Base-by-base conservation (phyloP, 2,113 vertebrate genomes). In the Nycticorax nycticorax region DNA sequence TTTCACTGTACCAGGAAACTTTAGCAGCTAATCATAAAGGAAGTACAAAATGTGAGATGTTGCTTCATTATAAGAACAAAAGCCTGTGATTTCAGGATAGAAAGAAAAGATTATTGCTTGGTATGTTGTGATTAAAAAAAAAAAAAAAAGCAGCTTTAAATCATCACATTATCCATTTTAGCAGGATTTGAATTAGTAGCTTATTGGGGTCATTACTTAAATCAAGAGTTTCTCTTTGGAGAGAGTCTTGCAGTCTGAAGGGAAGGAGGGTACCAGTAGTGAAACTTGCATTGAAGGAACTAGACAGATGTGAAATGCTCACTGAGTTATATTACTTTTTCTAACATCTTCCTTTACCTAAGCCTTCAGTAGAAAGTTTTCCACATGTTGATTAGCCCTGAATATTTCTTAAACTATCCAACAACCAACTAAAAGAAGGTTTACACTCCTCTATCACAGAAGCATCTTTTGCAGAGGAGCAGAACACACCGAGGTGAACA, bases 31-130 rank as follows among this genome's bases (percentile, higher is more conserved):
- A 85, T 92, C 86, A 85, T 77, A 91, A 77, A 93, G 47, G 39
- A 92, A 89, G 69, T 59, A 82, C 27, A 88, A 79, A 96, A 89
- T 66, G 62, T 92, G 87, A 95, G 73, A 82, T 71, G 53, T 90
- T 64, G n/a, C 72, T 92, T 68, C 73, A 88, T 88, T 94, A 57
- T 59, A 64, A 60, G 68, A 93, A 89, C 22, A 96, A 94, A 97
- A 85, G 55, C 67, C n/a, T 85, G 43, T 88, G 82, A 91, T 93
- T 95, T 92, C 19, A 21, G 60, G 48, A 77, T 57, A 67, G 88
- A 93, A 95, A 84, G 24, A 83, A 57, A 82, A 79, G 33, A 91
- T 81, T 79, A 83, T 74, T 74, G 32, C 69, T 88, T 93, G 80
- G 32, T 48, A 67, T 74, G 88, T 67, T 6, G 19, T 66, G 30